Base-by-base conservation (phyloP, 2,888 invertebrate genomes). In the Andrena camellia region DNA sequence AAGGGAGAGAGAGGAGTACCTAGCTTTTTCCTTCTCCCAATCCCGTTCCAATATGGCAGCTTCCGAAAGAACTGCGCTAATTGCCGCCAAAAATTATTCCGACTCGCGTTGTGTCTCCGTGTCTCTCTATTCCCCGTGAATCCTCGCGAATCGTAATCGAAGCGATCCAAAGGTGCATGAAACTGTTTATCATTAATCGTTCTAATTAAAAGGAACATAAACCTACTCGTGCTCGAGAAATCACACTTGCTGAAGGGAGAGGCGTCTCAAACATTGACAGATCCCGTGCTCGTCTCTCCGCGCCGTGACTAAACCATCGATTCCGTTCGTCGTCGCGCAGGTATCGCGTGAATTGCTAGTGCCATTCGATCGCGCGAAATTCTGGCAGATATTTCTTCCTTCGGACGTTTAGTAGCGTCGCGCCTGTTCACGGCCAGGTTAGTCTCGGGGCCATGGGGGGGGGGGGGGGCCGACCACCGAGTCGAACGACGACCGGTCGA, bases 401-500 rank as follows among this genome's bases (percentile, higher is more conserved):
- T 52, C n/a, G 29, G n/a, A 20, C 78, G 67, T 73, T 69, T 59
- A 54, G 52, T 83, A 80, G 52, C 54, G 84, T 60, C 78, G 62
- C 70, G 57, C 60, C 69, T 84, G 81, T 62, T 72, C 64, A 50
- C 50, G 69, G 85, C 82, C 76, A 82, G 71, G 85, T 87, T 72
- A 74, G 71, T 63, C 31, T 50, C 57, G 48, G 17, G 60, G 60
- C 33, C 17, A 26, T 23, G 67, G 29, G 35, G 33, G 50, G 57
- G 33, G 33, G 50, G 57, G 33, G 74, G 57, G 71, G 69, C 60
- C 73, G 89, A 72, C 75, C 86, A 74, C 80, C 79, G 81, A 81
- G 84, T 87, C 83, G 78, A 86, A 86, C 84, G 35, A 75, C 13
- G 78, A 85, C 86, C 68, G 86, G 88, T 89, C 85, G 88, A 90